Percentiles rank a stretch among this genome's conserved stretches.
Evolutionary conservation across 2,113 vertebrate genomes (phyloP).

Genomic region (Rhegmatorhina hoffmannsi): DNA sequence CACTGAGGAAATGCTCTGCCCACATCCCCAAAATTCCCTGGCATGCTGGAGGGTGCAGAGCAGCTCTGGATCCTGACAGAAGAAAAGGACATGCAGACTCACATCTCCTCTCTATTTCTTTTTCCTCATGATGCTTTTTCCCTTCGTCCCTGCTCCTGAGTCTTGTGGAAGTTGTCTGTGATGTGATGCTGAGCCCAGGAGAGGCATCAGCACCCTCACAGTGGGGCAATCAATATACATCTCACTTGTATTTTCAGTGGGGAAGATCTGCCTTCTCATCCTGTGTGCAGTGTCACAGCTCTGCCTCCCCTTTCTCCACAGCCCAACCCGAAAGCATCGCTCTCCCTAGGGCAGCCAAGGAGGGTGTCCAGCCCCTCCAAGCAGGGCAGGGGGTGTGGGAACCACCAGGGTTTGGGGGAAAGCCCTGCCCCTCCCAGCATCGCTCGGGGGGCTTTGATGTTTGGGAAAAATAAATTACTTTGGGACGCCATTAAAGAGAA

Average conservation of each 20-base stretch:
- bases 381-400: background rate
- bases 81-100: background rate
- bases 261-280: background rate
- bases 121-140: background rate
- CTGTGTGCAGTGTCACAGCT: fast-evolving
- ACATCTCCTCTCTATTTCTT: fast-evolving
- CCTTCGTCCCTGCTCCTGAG: background rate
- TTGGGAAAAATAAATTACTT: background rate
- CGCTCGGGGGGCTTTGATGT: background rate
- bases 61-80: background rate
- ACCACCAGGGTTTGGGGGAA: background rate
- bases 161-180: background rate
- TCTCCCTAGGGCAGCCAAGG: background rate
- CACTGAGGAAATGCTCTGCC: background rate
- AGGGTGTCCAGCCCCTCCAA: fast-evolving
- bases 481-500: background rate
- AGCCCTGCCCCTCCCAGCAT: background rate
- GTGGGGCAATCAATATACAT: background rate
- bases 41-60: background rate
- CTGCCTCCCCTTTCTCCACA: background rate
- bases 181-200: background rate
- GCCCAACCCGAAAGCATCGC: fast-evolving
- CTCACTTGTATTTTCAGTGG: background rate
- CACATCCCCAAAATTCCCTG: background rate
- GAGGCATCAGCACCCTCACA: background rate